Percentiles rank a stretch among this genome's conserved stretches.
Evolutionary conservation across 2,888 invertebrate genomes (phyloP).

Genomic region (Xanthorhoe spadicearia): DNA sequence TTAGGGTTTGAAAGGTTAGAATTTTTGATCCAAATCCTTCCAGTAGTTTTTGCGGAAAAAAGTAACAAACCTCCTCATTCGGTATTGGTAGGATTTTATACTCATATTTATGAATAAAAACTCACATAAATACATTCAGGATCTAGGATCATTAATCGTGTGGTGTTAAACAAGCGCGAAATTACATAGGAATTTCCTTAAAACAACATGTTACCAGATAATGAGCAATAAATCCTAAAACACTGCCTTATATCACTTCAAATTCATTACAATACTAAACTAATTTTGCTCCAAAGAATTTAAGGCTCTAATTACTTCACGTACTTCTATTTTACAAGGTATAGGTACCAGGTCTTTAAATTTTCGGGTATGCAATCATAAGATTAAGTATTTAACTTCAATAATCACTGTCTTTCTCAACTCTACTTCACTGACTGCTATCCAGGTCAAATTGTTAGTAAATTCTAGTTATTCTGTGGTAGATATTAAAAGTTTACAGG

Average conservation of each 20-base stretch:
- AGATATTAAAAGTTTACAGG: constrained; percentile 51
- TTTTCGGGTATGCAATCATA: not conserved
- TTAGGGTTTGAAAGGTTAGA: too few relatives aligned
- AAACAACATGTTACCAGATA: constrained; percentile 43
- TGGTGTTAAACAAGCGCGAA: constrained; percentile 16
- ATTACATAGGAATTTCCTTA: constrained; percentile 18
- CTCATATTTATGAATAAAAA: too few relatives aligned
- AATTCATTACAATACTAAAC: not conserved
- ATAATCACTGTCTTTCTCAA: too few relatives aligned
- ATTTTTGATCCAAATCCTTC: too few relatives aligned
- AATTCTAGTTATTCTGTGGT: not conserved
- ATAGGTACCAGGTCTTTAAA: not conserved
- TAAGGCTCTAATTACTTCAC: not conserved
- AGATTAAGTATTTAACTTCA: too few relatives aligned
- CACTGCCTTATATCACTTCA: constrained; percentile 19
- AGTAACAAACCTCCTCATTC: too few relatives aligned
- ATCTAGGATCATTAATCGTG: constrained; percentile 34
- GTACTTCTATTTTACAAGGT: not conserved
- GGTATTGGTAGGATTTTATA: too few relatives aligned
- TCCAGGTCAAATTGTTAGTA: not conserved
- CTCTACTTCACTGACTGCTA: too few relatives aligned
- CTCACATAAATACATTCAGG: too few relatives aligned
- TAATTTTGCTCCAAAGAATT: not conserved
- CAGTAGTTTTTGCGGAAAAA: too few relatives aligned
- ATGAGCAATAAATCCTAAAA: constrained; percentile 53